phyloP scores from a whole-genome alignment of 1,140 invertebrate species.

The Vanessa tameamea region DNA sequence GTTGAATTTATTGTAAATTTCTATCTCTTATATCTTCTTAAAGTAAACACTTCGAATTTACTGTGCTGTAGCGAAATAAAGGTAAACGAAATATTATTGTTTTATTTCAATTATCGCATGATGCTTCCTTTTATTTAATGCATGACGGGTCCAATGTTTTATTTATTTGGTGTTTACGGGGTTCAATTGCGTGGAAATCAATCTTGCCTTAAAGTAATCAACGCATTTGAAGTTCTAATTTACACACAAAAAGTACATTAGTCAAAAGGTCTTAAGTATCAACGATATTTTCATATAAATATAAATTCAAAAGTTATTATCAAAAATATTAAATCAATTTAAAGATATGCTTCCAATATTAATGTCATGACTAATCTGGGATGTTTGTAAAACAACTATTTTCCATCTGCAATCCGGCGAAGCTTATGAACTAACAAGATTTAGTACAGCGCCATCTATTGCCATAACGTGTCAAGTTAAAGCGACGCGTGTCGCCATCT shows the following conservation, averaged over 20 bases:
- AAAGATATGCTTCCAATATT: no score
- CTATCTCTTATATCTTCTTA: constrained; percentile 50
- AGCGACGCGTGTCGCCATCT: constrained; percentile 74
- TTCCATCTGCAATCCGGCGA: background rate
- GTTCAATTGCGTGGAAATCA: background rate
- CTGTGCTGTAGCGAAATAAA: constrained; percentile 71
- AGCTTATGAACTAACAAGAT: background rate
- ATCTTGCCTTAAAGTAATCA: background rate
- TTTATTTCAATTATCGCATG: constrained; percentile 54
- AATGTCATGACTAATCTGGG: background rate
- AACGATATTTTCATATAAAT: no score
- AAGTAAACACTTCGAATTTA: constrained; percentile 47
- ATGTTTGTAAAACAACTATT: background rate
- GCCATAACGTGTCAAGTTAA: constrained; percentile 52
- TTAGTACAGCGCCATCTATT: constrained; percentile 6
- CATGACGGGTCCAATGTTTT: constrained; percentile 3
- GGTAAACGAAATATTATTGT: constrained; percentile 56
- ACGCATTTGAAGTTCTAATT: no score
- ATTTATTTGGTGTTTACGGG: background rate
- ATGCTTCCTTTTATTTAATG: constrained; percentile 30
- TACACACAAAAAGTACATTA: background rate
- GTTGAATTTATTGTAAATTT: constrained; percentile 68
- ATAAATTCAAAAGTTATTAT: no score
- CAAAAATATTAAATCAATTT: no score
- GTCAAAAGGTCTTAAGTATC: no score